Conservation (phyloP, 2,113 vertebrate genomes). For the Podiceps cristatus region DNA sequence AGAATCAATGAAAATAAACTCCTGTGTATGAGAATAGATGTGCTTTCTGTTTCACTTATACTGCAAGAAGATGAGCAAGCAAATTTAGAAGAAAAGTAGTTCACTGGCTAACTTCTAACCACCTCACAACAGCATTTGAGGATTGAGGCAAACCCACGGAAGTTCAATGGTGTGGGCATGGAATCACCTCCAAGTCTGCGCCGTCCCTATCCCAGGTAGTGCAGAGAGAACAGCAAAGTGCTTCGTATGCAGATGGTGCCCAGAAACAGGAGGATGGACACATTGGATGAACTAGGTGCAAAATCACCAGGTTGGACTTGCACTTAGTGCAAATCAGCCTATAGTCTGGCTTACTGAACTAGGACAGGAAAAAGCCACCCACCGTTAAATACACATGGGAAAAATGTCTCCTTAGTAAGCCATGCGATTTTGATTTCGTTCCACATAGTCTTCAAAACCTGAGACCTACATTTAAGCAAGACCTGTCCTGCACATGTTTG, state of each 20-base stretch:
- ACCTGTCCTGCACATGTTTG: not conserved
- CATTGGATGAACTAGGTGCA: not conserved
- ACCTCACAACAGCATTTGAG: not conserved
- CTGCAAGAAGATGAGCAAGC: not conserved
- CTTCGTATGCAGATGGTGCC: not conserved
- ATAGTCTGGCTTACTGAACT: not conserved
- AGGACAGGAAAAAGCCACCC: not conserved
- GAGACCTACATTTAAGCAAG: not conserved
- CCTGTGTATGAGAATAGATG: not conserved
- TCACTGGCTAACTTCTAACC: not conserved
- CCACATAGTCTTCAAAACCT: not conserved
- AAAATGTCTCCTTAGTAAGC: not conserved
- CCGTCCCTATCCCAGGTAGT: not conserved
- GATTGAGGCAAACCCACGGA: not conserved
- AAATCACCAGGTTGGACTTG: not conserved
- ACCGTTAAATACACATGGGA: fast-evolving
- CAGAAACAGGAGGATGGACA: not conserved
- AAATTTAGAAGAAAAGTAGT: not conserved
- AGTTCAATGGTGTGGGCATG: not conserved
- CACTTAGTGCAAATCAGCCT: not conserved
- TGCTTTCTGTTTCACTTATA: not conserved
- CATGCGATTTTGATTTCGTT: not conserved
- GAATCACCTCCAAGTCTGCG: not conserved
- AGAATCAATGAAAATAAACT: slow-evolving; percentile 36
- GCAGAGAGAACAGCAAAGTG: not conserved